Evolutionary conservation across 2,113 vertebrate species (phyloP), one percentile per base, ranked within the genome.

Genomic region (Corythornis cristatus): DNA sequence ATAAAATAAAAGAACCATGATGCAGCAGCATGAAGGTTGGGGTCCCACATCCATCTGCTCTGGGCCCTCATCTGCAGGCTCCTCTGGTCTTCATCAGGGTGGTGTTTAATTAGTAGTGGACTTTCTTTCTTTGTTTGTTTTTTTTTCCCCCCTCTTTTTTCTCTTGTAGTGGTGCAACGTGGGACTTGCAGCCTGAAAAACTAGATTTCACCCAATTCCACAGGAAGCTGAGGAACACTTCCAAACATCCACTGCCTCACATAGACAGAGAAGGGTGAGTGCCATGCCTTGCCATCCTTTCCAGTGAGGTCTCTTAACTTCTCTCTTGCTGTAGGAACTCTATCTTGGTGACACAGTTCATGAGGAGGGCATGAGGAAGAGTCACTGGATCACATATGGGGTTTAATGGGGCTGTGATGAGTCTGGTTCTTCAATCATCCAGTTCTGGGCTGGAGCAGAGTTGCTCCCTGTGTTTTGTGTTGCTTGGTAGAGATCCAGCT

Each of bases 101-200:
- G 18, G 7, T 51, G 21, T 83, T 80, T 76, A 31, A 33, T 64
- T 28, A 60, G 67, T 12, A 18, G 74, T 20, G 51, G 66, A 73
- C 65, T 92, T 88, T 21, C 45, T 88, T 64, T 25, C 77, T 89
- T 70, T 68, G 50, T 70, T 65, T 93, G 79, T 93, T 37, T 37
- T 33, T 33, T 33, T 37, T 37, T 9, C 37, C 37, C 37, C 11
- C 43, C 14, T 45, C 37, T 73, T 33, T 87, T 94, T 84, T 89
- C 43, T 85, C 35, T 90, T 91, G 33, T 75, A 99, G 99, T 88
- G 99, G 99, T 86, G 99, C 98, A 10, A 99, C 98, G 37, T 99
- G 99, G 99, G 99, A 99, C 86, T 97, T 99, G 86, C 99, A 99
- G 95, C 99, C 99, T 6, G 99, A 99, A 96, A 99, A 99, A 97